Percentiles rank a stretch among this genome's conserved stretches.
phyloP scores from a whole-genome alignment of 2,888 invertebrate species.

The Rhopalosiphum nymphaeae region DNA sequence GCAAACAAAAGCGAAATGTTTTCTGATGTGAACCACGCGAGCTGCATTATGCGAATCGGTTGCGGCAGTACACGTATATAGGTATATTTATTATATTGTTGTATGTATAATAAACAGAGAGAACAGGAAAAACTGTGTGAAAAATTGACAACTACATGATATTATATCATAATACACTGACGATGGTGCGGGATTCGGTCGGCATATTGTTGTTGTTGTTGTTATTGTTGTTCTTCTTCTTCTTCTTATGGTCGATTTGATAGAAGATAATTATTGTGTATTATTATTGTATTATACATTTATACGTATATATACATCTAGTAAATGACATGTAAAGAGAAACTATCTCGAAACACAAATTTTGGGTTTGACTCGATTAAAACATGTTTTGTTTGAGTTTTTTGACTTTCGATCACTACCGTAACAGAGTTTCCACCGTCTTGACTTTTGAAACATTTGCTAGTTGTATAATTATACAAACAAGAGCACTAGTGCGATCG shows the following conservation, averaged over 20 bases:
- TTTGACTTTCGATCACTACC: neutral
- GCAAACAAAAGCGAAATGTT: slow-evolving; percentile 46
- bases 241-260: neutral
- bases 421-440: neutral
- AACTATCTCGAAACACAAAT: slow-evolving; percentile 17
- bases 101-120: neutral
- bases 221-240: slow-evolving; percentile 20
- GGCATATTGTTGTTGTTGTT: slow-evolving; percentile 35
- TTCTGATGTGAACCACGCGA: slow-evolving; percentile 29
- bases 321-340: neutral
- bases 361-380: neutral
- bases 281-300: neutral
- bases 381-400: slow-evolving; percentile 46
- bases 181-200: neutral
- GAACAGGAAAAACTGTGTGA: neutral
- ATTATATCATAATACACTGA: neutral
- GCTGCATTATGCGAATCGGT: slow-evolving; percentile 36
- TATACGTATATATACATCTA: neutral
- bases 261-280: slow-evolving; percentile 4
- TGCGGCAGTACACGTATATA: neutral
- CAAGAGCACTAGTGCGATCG: neutral
- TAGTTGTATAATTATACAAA: neutral
- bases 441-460: slow-evolving; percentile 22
- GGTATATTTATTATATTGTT: neutral
- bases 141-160: slow-evolving; percentile 31